phyloP scores from a whole-genome alignment of 2,888 invertebrate species.

The Deilephila porcellus region DNA sequence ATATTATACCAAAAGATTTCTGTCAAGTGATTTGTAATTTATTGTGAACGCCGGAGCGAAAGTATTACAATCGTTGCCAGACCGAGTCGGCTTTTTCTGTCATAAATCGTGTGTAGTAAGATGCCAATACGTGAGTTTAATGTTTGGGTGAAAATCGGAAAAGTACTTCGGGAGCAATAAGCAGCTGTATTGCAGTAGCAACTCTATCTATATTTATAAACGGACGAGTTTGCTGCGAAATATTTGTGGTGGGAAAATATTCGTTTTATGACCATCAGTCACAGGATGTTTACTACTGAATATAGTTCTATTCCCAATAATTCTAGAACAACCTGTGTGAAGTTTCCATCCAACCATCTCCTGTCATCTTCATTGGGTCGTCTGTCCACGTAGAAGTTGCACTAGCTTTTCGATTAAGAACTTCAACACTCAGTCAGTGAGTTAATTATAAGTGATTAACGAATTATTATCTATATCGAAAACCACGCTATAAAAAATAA shows the following conservation, averaged over 20 bases:
- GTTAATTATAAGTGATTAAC: too few relatives aligned
- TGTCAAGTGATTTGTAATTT: conserved; percentile 28
- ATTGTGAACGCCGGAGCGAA: conserved; percentile 24
- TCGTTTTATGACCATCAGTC: too few relatives aligned
- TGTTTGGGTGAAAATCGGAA: background rate
- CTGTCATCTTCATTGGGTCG: too few relatives aligned
- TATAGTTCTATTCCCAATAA: background rate
- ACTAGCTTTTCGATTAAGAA: too few relatives aligned
- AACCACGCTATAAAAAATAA: too few relatives aligned
- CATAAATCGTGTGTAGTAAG: conserved; percentile 19
- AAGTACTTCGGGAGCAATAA: background rate
- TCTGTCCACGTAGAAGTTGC: too few relatives aligned
- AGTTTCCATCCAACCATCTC: too few relatives aligned
- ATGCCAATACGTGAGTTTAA: conserved; percentile 12
- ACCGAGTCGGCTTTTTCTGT: conserved; percentile 22
- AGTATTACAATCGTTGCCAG: conserved; percentile 27
- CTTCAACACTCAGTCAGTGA: too few relatives aligned
- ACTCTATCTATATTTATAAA: background rate
- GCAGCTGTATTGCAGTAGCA: background rate
- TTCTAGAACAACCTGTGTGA: too few relatives aligned
- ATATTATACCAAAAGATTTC: conserved; percentile 27
- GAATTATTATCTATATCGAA: too few relatives aligned
- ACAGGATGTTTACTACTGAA: background rate
- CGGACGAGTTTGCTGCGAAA: too few relatives aligned
- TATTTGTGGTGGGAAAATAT: too few relatives aligned